phyloP scores from a whole-genome alignment of 53 echinoderm and acorn worm species.

The Arbacia lixula region DNA sequence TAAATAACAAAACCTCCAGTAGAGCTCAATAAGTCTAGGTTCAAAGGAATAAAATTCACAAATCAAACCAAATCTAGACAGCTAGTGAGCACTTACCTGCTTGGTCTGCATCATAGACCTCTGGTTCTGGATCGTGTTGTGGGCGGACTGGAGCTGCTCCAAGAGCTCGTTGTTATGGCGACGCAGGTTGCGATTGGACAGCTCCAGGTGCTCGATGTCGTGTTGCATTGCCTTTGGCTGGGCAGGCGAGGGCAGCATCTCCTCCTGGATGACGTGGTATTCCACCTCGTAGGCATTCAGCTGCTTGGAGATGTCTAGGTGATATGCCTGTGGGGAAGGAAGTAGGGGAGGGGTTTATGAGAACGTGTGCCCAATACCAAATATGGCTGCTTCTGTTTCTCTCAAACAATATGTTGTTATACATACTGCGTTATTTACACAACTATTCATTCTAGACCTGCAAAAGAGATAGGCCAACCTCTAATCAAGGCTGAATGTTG shows the following conservation, averaged over 20 bases:
- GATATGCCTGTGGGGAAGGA: constrained; percentile 72
- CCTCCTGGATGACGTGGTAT: constrained; percentile 98
- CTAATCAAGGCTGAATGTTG: too few species aligned
- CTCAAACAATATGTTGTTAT: too few species aligned
- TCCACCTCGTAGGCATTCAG: constrained; percentile 98
- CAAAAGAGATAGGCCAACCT: too few species aligned
- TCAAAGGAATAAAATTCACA: too few species aligned
- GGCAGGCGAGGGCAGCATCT: constrained; percentile 90
- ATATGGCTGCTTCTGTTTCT: too few species aligned
- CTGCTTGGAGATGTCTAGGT: constrained; percentile 87
- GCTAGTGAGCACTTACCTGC: constrained; percentile 66
- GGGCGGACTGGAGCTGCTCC: constrained; percentile 90
- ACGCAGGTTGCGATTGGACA: constrained; percentile 82
- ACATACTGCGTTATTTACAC: too few species aligned
- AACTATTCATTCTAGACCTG: too few species aligned
- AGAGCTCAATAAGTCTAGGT: too few species aligned
- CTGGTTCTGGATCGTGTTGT: constrained; percentile 79
- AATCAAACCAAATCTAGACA: too few species aligned
- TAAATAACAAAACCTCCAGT: too few species aligned
- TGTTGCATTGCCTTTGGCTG: constrained; percentile 57
- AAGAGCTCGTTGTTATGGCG: constrained; percentile 91
- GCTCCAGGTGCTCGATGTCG: constrained; percentile 81
- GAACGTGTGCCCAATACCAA: too few species aligned
- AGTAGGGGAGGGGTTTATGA: too few species aligned
- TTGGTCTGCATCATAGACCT: constrained; percentile 76